Percentiles rank a stretch among this genome's conserved stretches.
phyloP scores from a whole-genome alignment of 2,888 invertebrate genomes.

The Allophyes oxyacanthae region DNA sequence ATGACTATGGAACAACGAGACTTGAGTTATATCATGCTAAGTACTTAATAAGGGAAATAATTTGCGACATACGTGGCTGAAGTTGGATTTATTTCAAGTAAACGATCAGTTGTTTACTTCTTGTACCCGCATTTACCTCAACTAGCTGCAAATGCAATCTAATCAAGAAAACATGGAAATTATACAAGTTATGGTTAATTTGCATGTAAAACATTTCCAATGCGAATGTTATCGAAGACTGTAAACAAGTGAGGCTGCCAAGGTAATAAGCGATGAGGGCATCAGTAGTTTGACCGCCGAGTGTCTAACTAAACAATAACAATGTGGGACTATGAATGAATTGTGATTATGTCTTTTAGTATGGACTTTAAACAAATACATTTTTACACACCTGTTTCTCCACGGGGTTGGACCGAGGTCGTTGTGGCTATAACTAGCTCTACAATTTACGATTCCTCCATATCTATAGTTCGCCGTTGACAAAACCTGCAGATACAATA shows the following conservation, averaged over 20 bases:
- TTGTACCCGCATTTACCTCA: constrained; percentile 19
- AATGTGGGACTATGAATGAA: constrained; percentile 32
- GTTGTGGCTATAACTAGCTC: too few relatives aligned
- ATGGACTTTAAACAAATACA: not conserved
- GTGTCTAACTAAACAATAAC: constrained; percentile 50
- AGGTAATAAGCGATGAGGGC: constrained; percentile 52
- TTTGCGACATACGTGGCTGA: constrained; percentile 16
- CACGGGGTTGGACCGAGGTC: too few relatives aligned
- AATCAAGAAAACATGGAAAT: constrained; percentile 25
- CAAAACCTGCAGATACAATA: too few relatives aligned
- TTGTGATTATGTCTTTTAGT: constrained; percentile 11
- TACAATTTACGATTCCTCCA: too few relatives aligned
- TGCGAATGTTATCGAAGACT: constrained; percentile 40
- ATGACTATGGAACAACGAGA: constrained; percentile 27
- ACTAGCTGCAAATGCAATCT: constrained; percentile 3
- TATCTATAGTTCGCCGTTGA: too few relatives aligned
- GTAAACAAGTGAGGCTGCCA: constrained; percentile 52
- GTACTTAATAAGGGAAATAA: constrained; percentile 29
- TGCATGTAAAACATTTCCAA: constrained; percentile 34
- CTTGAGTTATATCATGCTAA: constrained; percentile 22
- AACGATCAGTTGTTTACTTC: constrained; percentile 8
- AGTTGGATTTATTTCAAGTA: constrained; percentile 9
- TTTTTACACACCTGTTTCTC: too few relatives aligned
- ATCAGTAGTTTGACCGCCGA: constrained; percentile 32
- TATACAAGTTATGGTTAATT: constrained; percentile 35